These are phyloP conservation scores for Nanorana parkeri DNA, from an alignment of 2,113 vertebrate species.

Conservation along the genomic window DNA sequence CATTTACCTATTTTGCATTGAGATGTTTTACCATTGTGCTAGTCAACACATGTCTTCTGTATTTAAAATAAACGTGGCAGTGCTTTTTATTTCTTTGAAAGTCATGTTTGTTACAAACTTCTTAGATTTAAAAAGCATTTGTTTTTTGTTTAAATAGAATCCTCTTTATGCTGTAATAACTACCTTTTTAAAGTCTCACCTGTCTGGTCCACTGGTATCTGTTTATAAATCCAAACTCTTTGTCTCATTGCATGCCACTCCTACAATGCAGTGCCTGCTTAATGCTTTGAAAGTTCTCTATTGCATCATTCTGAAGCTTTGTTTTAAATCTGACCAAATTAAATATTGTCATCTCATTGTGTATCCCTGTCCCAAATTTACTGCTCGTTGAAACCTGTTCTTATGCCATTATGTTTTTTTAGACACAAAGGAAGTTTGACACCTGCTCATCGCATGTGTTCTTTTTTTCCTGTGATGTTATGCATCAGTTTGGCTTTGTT, in stretches of 20 bases:
- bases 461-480: slow-evolving; percentile 20
- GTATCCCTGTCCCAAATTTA: not conserved
- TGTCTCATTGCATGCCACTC: slow-evolving; percentile 54
- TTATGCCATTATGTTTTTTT: no score
- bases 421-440: slow-evolving; percentile 50
- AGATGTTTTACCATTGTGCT: no score
- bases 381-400: no score
- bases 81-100: not conserved
- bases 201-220: not conserved
- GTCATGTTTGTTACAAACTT: not conserved
- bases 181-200: not conserved
- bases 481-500: slow-evolving; percentile 28
- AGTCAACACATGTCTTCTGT: no score
- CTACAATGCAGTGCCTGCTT: slow-evolving; percentile 53
- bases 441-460: slow-evolving; percentile 21
- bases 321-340: not conserved
- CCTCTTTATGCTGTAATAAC: not conserved
- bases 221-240: slow-evolving; percentile 46
- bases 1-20: no score
- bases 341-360: not conserved
- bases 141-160: not conserved
- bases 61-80: no score
- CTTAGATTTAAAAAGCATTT: not conserved
- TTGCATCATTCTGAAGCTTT: slow-evolving; percentile 17
- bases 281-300: slow-evolving; percentile 40